Base-by-base conservation (phyloP, 2,888 invertebrate species). In the Tiliacea aurago region DNA sequence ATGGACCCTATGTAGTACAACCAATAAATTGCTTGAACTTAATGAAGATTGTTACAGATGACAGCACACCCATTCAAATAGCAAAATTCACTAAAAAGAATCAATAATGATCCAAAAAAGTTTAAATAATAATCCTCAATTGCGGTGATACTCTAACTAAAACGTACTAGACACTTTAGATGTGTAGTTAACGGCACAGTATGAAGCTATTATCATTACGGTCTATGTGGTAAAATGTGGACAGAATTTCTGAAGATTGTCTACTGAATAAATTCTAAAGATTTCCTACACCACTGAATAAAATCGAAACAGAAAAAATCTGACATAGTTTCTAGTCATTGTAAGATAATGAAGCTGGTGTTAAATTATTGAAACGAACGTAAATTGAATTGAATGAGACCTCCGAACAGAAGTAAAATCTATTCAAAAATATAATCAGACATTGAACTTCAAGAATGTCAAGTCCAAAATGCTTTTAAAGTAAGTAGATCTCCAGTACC, bases 401-500 rank as follows among this genome's bases (percentile, higher is more conserved):
- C 28, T 11, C 6, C 10, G 5, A 7, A 3, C 45, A n/a, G 18
- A 70, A 43, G 13, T 6, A 1, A 43, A 43, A 43, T 20, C 23
- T 28, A 33, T 49, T 56, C 9, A 20, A 37, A 66, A 28, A 49
- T 23, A 15, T 59, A 49, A 33, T 70, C 11, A 13, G 33, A 41
- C n/a, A 4, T 66, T 56, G 55, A 37, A 28, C 67, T 41, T 70
- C 6, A 63, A 47, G 4, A 51, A 61, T 49, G 55, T 53, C 62
- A 69, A 71, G 43, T 49, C 28, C 53, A 66, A 63, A 7, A 43
- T 45, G 55, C 7, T 41, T 73, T 45, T 64, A 55, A 58, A 77
- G n/a, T 37, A 55, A 77, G n/a, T 37, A 37, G 66, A 61, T 68
- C 69, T 65, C 62, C 51, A 71, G 67, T 65, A 56, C 68, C 37